Base-by-base conservation (phyloP, 2,797 vertebrate genomes). In the Eutrigla gurnardus region DNA sequence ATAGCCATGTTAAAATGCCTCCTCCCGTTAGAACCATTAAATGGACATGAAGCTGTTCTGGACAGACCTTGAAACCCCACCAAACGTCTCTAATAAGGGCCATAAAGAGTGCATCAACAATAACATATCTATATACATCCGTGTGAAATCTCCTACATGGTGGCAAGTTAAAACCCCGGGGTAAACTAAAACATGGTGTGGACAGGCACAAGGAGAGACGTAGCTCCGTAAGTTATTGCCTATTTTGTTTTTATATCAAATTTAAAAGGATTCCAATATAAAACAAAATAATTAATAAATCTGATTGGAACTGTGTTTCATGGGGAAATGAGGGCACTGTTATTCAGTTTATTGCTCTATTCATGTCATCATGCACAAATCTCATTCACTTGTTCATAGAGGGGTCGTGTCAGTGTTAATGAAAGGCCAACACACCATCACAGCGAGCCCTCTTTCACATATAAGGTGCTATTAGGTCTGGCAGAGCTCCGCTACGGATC, bases 61-160 rank as follows among this genome's bases (percentile, higher is more conserved):
- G 62, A 77, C 75, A 75, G 6, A 25, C 25, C 25, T 25, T 25
- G 25, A 65, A 64, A 33, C 62, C 36, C 58, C 5, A 0, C 49
- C 65, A n/a, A 17, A 25, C 33, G 33, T 64, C 69, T 57, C 52
- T 32, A 54, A 25, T 25, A 25, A 25, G 73, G 77, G 78, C 65
- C 52, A 69, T 73, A 49, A 72, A 75, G 72, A 86, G 65, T 57
- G 74, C 85, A 85, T 85, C 82, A 84, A 82, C 82, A 63, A 69
- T 74, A 68, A 70, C 81, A 73, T 76, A 90, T 87, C 77, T 83
- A 77, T 86, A 71, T 90, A 92, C 85, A 92, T 81, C 79, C 6
- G 5, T 83, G 79, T 79, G 84, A 78, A 86, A 83, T 52, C 70
- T 83, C 82, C 78, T 25, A 60, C 78, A 55, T 25, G 57, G 33